Base-by-base conservation (phyloP, 2,113 vertebrate genomes). In the Cynopterus brachyotis region DNA sequence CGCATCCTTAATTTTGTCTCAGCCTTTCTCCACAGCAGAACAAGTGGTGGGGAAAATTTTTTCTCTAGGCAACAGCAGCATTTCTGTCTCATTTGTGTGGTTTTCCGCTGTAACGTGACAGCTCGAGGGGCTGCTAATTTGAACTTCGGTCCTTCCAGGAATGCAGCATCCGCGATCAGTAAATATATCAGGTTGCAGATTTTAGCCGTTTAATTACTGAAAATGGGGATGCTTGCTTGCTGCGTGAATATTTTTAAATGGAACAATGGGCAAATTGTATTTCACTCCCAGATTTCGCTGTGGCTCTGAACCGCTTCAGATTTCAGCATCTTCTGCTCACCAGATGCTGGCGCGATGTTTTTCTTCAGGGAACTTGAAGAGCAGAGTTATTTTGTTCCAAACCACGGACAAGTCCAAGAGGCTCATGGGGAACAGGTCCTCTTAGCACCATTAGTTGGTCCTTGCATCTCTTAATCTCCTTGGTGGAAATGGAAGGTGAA, bases 141-240 rank as follows among this genome's bases (percentile, higher is more conserved):
- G 53, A 95, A 93, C 24, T 35, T 60, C 10, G 45, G 69, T 79
- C 73, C 89, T 97, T 96, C 60, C 79, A 97, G 86, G 82, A 95
- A n/a, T 3, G 45, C 5, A 4, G 40, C 0, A 0, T 66, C 84
- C 35, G 1, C 13, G 45, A 92, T 66, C 55, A 24, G 91, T 85
- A 92, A 91, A 78, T 91, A 88, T 0, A 72, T 37, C 78, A 89
- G 70, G 67, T 42, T 96, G 79, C 73, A 70, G 91, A 62, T 89
- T 94, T 95, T 75, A 88, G 93, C 57, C 85, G 73, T 92, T 89
- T 96, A 93, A 85, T 85, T 95, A 89, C 73, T 79, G 87, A 95
- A 95, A 91, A 76, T 73, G 92, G 59, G 30, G 79, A 72, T 93
- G 37, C 81, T 75, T 82, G 50, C 94, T 97, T 59, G 62, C 69